Percentiles rank a stretch among this genome's conserved stretches.
Evolutionary conservation across 2,113 vertebrate genomes (phyloP).

Genomic region (Paradoxurus hermaphroditus): DNA sequence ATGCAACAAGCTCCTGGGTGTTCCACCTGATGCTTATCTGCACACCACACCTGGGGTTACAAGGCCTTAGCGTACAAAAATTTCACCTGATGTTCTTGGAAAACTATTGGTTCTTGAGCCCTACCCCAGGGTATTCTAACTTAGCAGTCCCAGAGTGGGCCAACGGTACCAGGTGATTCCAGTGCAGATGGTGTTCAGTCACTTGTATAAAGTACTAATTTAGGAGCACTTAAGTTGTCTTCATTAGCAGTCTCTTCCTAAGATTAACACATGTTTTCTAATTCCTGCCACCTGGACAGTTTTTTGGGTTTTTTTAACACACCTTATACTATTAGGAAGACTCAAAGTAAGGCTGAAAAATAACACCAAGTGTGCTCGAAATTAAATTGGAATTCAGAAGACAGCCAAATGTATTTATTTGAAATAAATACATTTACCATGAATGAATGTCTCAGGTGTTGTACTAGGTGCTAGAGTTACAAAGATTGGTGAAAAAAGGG

Average conservation of each 20-base stretch:
- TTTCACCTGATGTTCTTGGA: not conserved
- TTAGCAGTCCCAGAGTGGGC: not conserved
- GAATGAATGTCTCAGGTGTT: slow-evolving; percentile 11
- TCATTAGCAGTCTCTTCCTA: slow-evolving; percentile 41
- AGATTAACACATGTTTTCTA: slow-evolving; percentile 61
- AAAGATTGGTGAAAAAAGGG: not conserved
- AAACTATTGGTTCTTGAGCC: not conserved
- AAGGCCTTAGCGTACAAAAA: not conserved
- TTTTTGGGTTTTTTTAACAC: not conserved
- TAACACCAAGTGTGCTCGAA: not conserved
- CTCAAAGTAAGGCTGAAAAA: slow-evolving; percentile 31
- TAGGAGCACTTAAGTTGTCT: slow-evolving; percentile 35
- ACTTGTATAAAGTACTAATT: slow-evolving; percentile 9
- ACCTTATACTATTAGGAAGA: slow-evolving; percentile 39
- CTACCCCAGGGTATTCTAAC: not conserved
- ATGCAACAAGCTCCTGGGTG: not conserved
- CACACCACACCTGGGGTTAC: not conserved
- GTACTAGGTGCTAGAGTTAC: not conserved
- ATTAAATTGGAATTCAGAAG: slow-evolving; percentile 52
- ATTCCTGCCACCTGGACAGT: slow-evolving; percentile 58
- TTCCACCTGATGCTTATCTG: not conserved
- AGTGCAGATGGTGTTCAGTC: not conserved
- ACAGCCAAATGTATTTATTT: not conserved
- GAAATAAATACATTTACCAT: slow-evolving; percentile 41
- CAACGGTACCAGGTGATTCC: not conserved